Conservation (phyloP, 92 coral and sea anemone genomes). For the Parazoanthus swiftii region DNA sequence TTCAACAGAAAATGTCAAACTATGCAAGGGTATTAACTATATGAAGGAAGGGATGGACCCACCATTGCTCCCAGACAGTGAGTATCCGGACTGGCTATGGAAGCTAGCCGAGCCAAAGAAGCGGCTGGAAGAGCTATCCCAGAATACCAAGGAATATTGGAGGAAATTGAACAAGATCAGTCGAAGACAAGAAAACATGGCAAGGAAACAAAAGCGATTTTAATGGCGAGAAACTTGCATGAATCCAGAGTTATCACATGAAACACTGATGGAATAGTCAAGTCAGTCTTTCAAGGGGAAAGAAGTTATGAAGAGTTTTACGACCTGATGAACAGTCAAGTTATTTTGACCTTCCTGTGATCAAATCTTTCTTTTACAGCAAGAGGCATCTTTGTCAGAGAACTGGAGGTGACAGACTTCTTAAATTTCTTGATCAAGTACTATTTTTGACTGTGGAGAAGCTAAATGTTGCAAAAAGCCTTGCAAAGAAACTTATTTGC, state of each 20-base stretch:
- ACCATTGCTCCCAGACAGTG: slow-evolving; percentile 73
- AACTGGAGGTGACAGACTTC: neutral
- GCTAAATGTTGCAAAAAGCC: neutral
- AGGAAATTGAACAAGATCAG: slow-evolving; percentile 59
- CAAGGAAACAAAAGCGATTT: slow-evolving; percentile 65
- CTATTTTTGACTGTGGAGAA: neutral
- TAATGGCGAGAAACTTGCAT: neutral
- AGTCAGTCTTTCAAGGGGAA: neutral
- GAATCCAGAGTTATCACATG: neutral
- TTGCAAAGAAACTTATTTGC: neutral
- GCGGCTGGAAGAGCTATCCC: slow-evolving; percentile 53
- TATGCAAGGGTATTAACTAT: slow-evolving; percentile 72
- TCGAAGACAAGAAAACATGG: slow-evolving; percentile 79
- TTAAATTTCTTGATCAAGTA: too few relatives aligned
- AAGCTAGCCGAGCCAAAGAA: slow-evolving; percentile 50
- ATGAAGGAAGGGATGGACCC: slow-evolving; percentile 82
- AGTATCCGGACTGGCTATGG: slow-evolving; percentile 91
- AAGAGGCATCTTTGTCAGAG: neutral
- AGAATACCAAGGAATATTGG: slow-evolving; percentile 46
- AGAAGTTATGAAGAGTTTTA: neutral
- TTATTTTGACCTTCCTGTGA: neutral
- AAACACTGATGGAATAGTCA: neutral
- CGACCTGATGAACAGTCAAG: neutral
- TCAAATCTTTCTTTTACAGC: too few relatives aligned
- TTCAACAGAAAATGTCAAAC: slow-evolving; percentile 18